Percentiles rank a stretch among this genome's conserved stretches.
Evolutionary conservation across 2,113 vertebrate genomes (phyloP).

Genomic region (Glaucidium brasilianum): DNA sequence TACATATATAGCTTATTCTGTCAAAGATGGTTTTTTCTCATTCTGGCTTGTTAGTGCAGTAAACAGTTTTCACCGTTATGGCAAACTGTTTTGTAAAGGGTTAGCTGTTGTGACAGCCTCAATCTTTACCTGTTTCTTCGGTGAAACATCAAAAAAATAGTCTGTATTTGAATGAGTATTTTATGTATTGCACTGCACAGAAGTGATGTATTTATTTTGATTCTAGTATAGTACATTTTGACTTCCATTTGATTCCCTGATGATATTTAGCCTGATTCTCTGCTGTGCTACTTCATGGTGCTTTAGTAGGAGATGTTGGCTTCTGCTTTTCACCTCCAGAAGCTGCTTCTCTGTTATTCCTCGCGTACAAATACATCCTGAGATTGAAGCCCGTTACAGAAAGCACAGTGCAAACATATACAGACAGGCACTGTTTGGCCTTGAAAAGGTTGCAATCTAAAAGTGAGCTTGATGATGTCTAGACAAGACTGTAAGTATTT

Average conservation of each 20-base stretch:
- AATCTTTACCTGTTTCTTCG: neutral
- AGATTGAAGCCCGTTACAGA: neutral
- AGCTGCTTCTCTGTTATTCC: neutral
- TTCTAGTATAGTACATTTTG: neutral
- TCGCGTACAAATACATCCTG: neutral
- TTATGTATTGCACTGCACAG: neutral
- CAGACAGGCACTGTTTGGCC: neutral
- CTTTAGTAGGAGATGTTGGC: neutral
- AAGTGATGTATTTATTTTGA: neutral
- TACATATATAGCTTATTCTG: neutral
- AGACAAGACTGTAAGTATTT: conserved; percentile 55
- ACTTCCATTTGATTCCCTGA: neutral
- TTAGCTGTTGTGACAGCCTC: neutral
- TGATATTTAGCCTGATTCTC: neutral
- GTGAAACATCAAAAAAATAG: neutral
- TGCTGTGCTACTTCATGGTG: neutral
- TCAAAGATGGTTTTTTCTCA: neutral
- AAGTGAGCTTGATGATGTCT: conserved; percentile 50
- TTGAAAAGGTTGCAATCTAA: conserved; percentile 23
- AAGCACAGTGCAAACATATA: neutral
- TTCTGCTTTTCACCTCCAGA: neutral
- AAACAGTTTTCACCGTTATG: neutral
- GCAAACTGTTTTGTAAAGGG: neutral
- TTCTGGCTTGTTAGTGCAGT: neutral
- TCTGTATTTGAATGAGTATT: neutral